Percentiles rank a stretch among this genome's conserved stretches.
Conservation (phyloP, 1,140 invertebrate genomes). For the Marisa cornuarietis region DNA sequence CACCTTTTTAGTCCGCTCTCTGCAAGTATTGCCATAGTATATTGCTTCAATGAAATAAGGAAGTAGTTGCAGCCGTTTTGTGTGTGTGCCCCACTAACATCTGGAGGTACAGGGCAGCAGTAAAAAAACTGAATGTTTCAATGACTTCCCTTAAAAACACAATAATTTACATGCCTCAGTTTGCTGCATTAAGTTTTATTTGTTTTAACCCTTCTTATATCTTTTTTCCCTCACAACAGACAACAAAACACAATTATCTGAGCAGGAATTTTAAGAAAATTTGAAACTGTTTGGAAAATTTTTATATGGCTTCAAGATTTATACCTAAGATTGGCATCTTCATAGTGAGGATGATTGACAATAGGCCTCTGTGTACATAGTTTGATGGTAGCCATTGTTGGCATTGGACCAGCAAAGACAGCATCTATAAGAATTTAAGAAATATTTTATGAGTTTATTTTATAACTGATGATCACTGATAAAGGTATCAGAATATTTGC, state of each 20-base stretch:
- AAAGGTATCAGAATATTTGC: too few species aligned
- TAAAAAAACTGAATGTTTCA: not conserved
- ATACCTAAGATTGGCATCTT: slow-evolving; percentile 70
- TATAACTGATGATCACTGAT: too few species aligned
- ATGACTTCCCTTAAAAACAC: not conserved
- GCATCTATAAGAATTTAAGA: slow-evolving; percentile 64
- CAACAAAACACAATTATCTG: not conserved
- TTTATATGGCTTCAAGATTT: not conserved
- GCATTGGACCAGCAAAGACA: slow-evolving; percentile 87
- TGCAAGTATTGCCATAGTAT: slow-evolving; percentile 53
- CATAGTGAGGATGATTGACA: slow-evolving; percentile 85
- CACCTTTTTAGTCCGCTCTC: slow-evolving; percentile 75
- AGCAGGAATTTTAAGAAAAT: not conserved
- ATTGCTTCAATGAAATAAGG: not conserved
- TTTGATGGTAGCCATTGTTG: slow-evolving; percentile 82
- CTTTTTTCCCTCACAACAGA: not conserved
- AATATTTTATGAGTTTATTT: too few species aligned
- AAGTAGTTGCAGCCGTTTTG: not conserved
- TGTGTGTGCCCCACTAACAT: not conserved
- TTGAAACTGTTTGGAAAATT: not conserved
- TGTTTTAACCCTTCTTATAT: not conserved
- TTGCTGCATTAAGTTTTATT: not conserved
- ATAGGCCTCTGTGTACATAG: slow-evolving; percentile 79
- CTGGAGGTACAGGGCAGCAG: not conserved
- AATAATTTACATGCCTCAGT: not conserved